Evolutionary conservation across 2,113 vertebrate species (phyloP), one percentile per base, ranked within the genome.

Genomic region (Osmerus eperlanus): DNA sequence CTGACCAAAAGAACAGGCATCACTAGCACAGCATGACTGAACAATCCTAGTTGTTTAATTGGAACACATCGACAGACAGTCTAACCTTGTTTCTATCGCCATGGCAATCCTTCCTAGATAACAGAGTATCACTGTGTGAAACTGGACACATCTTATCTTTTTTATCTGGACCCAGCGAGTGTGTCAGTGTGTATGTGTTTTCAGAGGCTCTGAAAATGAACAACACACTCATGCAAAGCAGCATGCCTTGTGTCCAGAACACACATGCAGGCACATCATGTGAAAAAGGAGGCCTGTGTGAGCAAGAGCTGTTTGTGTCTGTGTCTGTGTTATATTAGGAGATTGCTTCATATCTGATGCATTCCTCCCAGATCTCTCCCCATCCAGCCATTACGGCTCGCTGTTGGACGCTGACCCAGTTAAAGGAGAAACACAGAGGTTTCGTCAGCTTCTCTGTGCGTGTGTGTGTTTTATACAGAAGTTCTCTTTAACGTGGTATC

Each of bases 341-440:
- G 71, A 78, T 83, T 86, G 72, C 78, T 85, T 78, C 59, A 64
- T 84, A 78, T 87, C 85, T 85, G 64, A 70, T 78, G 73, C 81
- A 89, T 89, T 86, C 84, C 73, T 67, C 58, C 71, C 32, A 65
- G 72, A 73, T 80, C 71, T 76, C 77, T 72, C 59, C 66, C 67
- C 59, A 69, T 77, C 76, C 62, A 70, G 51, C 8, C 71, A 66
- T 75, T 68, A 79, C 84, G 83, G 70, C 73, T 76, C 81, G 58
- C 78, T 65, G 59, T 79, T 87, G 85, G 82, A 85, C 84, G 83
- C 74, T 71, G 66, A 81, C 84, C 79, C 76, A 80, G 75, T 79
- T 77, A 73, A 65, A 67, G 68, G 65, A 70, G 62, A 68, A 63
- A 52, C 29, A 72, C 65, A 23, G 41, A 53, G 21, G n/a, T 11